phyloP scores from a whole-genome alignment of 2,113 vertebrate genomes.

The cat (Felis catus) region F.catus_Fca126_mat1.0 CM031414.1:39868501-39869000 shows the following conservation, averaged over 20 bases:
- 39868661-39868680: neutral
- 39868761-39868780: constrained; percentile 30
- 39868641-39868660: neutral
- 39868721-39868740: constrained; percentile 56
- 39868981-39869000: constrained; percentile 1
- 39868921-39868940: neutral
- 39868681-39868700: neutral
- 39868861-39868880: constrained; percentile 46
- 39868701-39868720: neutral
- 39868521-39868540: neutral
- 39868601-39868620: neutral
- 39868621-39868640: neutral
- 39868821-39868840: neutral
- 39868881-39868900: neutral
- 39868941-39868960: constrained; percentile 22
- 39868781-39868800: neutral
- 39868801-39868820: constrained; percentile 39
- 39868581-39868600: neutral
- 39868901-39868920: constrained; percentile 31
- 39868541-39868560: neutral
- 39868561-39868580: neutral
- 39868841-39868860: constrained; percentile 38
- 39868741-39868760: constrained; percentile 5
- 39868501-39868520: neutral
- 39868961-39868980: neutral